Evolutionary conservation across 2,888 invertebrate species (phyloP).

Genomic region (Brachypterus glaber): DNA sequence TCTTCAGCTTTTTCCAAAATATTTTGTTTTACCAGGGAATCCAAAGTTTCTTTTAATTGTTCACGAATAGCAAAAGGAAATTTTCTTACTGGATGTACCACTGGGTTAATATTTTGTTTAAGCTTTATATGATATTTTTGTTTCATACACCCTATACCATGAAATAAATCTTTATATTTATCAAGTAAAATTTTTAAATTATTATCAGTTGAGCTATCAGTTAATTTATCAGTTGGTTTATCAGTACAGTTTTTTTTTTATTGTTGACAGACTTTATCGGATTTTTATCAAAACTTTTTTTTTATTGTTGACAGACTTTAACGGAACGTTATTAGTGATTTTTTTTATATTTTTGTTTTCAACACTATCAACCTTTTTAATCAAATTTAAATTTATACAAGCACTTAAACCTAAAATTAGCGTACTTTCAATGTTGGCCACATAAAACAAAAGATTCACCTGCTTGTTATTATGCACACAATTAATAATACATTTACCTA

Average conservation of each 20-base stretch:
- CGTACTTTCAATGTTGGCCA: neutral
- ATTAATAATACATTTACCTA: no score
- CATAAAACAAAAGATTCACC: no score
- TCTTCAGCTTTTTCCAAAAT: slow-evolving; percentile 16
- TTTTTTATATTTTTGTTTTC: no score
- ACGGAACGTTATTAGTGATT: no score
- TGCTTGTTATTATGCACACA: no score
- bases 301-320: no score
- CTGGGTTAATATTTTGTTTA: slow-evolving; percentile 10
- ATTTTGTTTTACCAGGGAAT: slow-evolving; percentile 11
- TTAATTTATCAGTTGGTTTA: no score
- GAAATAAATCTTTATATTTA: slow-evolving; percentile 11
- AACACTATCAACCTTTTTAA: slow-evolving; percentile 7
- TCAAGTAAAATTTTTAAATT: slow-evolving; percentile 3
- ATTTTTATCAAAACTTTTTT: no score
- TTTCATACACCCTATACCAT: slow-evolving; percentile 13
- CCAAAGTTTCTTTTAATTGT: slow-evolving; percentile 15
- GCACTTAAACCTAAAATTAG: slow-evolving; percentile 1
- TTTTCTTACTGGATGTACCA: slow-evolving; percentile 13
- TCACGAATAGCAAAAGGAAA: slow-evolving; percentile 12
- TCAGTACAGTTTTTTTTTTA: no score
- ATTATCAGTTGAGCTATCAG: no score
- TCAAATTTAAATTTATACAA: slow-evolving; percentile 7
- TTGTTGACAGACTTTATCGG: no score
- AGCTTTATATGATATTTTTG: slow-evolving; percentile 13